Base-by-base conservation (phyloP, 1,140 invertebrate genomes). In the Elysia chlorotica region DNA sequence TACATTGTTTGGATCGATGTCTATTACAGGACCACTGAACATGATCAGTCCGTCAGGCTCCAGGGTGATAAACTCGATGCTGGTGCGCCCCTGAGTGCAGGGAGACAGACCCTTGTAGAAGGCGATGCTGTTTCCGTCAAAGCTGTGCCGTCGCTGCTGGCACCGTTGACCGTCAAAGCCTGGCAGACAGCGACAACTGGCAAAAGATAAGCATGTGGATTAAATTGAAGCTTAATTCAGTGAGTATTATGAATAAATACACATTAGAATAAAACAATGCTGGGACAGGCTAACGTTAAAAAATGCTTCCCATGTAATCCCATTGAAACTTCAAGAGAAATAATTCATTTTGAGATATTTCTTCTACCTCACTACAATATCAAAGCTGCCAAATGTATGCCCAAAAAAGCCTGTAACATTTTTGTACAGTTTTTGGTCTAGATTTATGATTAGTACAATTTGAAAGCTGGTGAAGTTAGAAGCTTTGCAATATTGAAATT, bases 51-150 rank as follows among this genome's bases (percentile, higher is more conserved):
- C 97, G 83, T 97, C 95, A 0, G 92, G 91, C 85, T 77, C 35
- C 28, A 92, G 90, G 0, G 97, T 98, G 69, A 97, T 93, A 83
- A 99, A 98, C 87, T 99, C 96, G 69, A 99, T 91, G 80, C 95
- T 96, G 54, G 99, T 90, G 88, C 97, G 95, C 30, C 96, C 97
- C 68, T 92, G 93, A 79, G 98, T 95, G 86, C 97, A 99, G 93
- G 98, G 97, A 83, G 96, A 94, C 6, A 99, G 88, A 0, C 96
- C 92, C 0, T 95, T 93, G 89, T 97, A 98, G 95, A 97, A 97
- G 14, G 96, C 96, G 71, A 82, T 86, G 59, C 85, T 85, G 36
- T 70, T 71, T 6, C 94, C 95, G 76, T 92, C 90, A 88, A 99
- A 99, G 82, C 94, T 96, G 82, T 96, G 90, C 0, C 95, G 94